A percentile compares a stretch with the other conserved stretches of the same genome.
phyloP scores from a whole-genome alignment of 1,140 invertebrate genomes.

The Drosophila ohnishii region DNA sequence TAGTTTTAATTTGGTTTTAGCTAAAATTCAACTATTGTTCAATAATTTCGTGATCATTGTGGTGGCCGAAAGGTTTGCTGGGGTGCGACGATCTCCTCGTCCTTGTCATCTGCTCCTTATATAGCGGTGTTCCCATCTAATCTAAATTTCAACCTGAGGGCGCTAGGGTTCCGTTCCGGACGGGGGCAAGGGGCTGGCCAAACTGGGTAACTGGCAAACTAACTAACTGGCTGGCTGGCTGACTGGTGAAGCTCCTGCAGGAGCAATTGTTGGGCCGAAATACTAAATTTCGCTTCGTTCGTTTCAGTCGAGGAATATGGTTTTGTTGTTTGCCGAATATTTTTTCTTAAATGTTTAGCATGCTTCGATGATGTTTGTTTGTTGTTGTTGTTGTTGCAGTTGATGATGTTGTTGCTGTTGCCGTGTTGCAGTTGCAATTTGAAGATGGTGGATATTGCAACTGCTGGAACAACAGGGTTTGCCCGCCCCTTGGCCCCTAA shows the following conservation, averaged over 20 bases:
- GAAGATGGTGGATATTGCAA: constrained; percentile 16
- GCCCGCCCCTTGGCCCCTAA: constrained; percentile 40
- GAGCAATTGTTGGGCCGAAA: constrained; percentile 56
- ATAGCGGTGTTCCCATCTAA: constrained; percentile 69
- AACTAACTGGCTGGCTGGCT: constrained; percentile 36
- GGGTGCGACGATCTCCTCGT: constrained; percentile 30
- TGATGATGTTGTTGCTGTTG: constrained; percentile 56
- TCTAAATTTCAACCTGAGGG: constrained; percentile 51
- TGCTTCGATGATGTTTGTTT: constrained; percentile 45
- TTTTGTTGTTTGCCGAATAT: constrained; percentile 44
- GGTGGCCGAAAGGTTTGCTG: constrained; percentile 74
- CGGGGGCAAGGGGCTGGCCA: constrained; percentile 2
- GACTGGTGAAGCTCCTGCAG: constrained; percentile 37
- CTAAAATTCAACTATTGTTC: constrained; percentile 82
- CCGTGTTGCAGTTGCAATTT: constrained; percentile 19
- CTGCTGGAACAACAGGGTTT: constrained; percentile 59
- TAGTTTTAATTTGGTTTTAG: constrained; percentile 73
- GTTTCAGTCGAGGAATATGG: constrained; percentile 66
- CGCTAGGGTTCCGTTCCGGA: constrained; percentile 57
- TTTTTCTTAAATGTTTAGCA: constrained; percentile 31
- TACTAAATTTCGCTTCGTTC: constrained; percentile 39
- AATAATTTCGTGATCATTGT: constrained; percentile 66
- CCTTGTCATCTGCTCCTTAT: constrained; percentile 27
- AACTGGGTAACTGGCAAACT: constrained; percentile 13
- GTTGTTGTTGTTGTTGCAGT: constrained; percentile 18